Base-by-base conservation (phyloP, 2,797 vertebrate species). In the Furcifer pardalis region DNA sequence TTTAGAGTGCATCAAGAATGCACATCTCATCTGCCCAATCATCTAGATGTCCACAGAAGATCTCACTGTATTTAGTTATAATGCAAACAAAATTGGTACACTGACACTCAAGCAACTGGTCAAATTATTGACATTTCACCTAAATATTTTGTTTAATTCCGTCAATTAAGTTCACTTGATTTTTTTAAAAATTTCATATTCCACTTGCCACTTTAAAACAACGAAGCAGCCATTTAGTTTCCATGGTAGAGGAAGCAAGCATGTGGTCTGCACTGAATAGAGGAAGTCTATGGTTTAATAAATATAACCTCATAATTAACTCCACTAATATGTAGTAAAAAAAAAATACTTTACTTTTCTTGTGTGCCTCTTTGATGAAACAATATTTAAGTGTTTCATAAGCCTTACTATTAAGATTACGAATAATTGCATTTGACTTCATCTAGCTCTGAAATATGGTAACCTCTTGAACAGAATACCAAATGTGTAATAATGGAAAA, bases 191-290 rank as follows among this genome's bases (percentile, higher is more conserved):
- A 44, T 12, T 44, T 87, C 62, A 72, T 81, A 60, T 84, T 84
- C 62, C n/a, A 84, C 86, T 69, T 83, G 65, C 80, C 78, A 86
- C 25, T 87, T 37, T 46, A 86, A 87, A 87, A 85, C 74, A 65
- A 83, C 77, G 87, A 89, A 69, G 79, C 49, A 69, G 65, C 13
- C 74, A 87, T 86, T 91, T 91, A 86, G 84, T 23, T 17, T 69
- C 44, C 42, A 27, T 62, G 49, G 32, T 42, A 62, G 6, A 62
- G n/a, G 40, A 86, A 77, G 52, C 5, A 49, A 59, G 19, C 5
- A 60, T 49, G 40, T 23, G 44, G 15, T 40, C 77, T 79, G 77
- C 56, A 46, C 40, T 69, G 73, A 81, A 46, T 52, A 76, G 62
- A 66, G 21, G 71, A 66, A 44, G 52, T 59, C 63, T 76, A 13